These are phyloP conservation scores for Cercocebus atys DNA, from an alignment of 2,113 vertebrate genomes.

Conservation along the genomic window DNA sequence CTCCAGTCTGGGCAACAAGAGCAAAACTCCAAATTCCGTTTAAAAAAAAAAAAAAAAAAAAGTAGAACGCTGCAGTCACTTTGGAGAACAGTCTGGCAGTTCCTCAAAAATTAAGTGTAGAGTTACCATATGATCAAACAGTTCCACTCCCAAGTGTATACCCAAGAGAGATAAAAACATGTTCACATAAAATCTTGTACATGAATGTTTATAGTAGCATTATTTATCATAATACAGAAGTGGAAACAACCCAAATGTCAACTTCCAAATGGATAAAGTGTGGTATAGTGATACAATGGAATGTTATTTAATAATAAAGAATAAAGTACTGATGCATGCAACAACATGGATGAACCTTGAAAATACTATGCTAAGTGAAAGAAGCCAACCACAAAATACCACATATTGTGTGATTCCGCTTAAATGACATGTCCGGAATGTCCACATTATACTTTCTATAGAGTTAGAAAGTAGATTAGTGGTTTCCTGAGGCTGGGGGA, in stretches of 20 bases:
- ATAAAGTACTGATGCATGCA: not conserved
- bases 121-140: not conserved
- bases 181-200: not conserved
- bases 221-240: not conserved
- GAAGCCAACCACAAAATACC: not conserved
- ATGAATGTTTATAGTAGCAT: not conserved
- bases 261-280: not conserved
- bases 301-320: not conserved
- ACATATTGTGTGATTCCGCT: too few relatives aligned
- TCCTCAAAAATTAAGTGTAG: not conserved
- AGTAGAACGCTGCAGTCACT: not conserved
- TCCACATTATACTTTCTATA: not conserved
- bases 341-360: not conserved
- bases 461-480: not conserved
- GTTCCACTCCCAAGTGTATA: not conserved
- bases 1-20: too few relatives aligned
- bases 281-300: not conserved
- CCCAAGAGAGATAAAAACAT: not conserved
- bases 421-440: not conserved
- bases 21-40: too few relatives aligned
- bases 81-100: not conserved
- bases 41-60: too few relatives aligned
- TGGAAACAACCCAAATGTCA: not conserved
- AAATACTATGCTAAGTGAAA: not conserved
- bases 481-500: not conserved